Evolutionary conservation across 2,113 vertebrate genomes (phyloP).

Genomic region (Peucedramus taeniatus): DNA sequence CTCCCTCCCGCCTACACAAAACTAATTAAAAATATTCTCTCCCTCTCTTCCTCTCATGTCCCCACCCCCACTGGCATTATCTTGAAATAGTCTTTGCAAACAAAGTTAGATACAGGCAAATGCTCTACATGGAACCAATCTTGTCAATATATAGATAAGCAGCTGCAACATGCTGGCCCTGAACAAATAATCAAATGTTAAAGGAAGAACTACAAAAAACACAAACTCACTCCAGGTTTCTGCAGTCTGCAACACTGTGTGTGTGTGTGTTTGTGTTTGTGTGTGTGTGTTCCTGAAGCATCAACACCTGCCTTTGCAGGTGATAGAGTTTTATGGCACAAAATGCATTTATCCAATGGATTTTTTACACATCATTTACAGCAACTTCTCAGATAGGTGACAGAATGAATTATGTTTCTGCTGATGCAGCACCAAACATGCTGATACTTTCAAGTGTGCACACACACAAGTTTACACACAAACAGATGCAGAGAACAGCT

Average conservation of each 20-base stretch:
- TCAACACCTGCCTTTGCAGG: slow-evolving; percentile 18
- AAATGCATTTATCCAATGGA: background rate
- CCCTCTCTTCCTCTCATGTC: background rate
- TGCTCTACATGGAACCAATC: background rate
- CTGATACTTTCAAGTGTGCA: background rate
- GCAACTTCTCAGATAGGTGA: background rate
- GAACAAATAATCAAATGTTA: background rate
- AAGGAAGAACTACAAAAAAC: background rate
- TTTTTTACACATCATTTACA: background rate
- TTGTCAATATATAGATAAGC: slow-evolving; percentile 19
- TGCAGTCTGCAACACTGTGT: background rate
- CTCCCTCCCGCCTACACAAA: slow-evolving; percentile 21
- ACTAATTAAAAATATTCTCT: slow-evolving; percentile 51
- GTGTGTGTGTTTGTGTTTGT: background rate
- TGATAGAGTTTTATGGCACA: background rate
- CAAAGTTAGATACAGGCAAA: slow-evolving; percentile 15
- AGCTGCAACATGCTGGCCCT: background rate
- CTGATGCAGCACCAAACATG: background rate
- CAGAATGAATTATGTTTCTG: background rate
- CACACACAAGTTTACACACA: background rate
- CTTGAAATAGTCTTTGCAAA: slow-evolving; percentile 47
- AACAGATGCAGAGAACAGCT: background rate
- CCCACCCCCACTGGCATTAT: background rate
- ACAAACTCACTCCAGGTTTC: background rate
- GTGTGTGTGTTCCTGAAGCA: background rate